Evolutionary conservation across 2,888 invertebrate species (phyloP).

Genomic region (Metellina segmentata): DNA sequence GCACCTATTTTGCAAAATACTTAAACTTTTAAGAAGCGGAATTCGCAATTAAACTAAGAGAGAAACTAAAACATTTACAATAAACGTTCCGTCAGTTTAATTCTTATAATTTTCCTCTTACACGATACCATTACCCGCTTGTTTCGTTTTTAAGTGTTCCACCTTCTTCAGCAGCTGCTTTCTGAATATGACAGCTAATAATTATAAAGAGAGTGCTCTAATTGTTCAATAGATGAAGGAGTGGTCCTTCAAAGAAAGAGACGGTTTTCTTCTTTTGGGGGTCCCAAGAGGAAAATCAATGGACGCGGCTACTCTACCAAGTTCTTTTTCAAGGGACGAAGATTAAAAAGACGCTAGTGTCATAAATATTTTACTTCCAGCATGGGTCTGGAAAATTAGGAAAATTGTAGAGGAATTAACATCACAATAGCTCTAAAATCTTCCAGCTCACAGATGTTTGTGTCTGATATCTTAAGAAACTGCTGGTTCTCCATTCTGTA

Average conservation of each 20-base stretch:
- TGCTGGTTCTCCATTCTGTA: too few relatives aligned
- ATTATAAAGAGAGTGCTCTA: not conserved
- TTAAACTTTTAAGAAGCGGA: not conserved
- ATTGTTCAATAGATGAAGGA: slow-evolving; percentile 7
- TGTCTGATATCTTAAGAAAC: not conserved
- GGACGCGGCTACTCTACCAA: not conserved
- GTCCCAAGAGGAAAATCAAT: slow-evolving; percentile 25
- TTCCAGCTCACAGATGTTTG: not conserved
- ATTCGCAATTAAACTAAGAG: not conserved
- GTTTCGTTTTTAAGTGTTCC: not conserved
- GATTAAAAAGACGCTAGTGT: slow-evolving; percentile 3
- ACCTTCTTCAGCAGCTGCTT: not conserved
- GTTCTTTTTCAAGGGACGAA: not conserved
- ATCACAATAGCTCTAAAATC: slow-evolving; percentile 24
- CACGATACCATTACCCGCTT: not conserved
- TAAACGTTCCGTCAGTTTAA: not conserved
- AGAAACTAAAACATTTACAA: not conserved
- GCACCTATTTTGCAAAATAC: not conserved
- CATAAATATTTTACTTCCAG: slow-evolving; percentile 18
- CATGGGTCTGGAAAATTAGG: not conserved
- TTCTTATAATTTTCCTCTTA: not conserved
- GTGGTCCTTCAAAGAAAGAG: not conserved
- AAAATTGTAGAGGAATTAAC: slow-evolving; percentile 13
- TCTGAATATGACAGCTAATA: slow-evolving; percentile 24
- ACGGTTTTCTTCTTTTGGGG: not conserved